Percentiles rank a stretch among this genome's conserved stretches.
Conservation (phyloP, 2,888 invertebrate species). For the Caenorhabditis afra region DNA sequence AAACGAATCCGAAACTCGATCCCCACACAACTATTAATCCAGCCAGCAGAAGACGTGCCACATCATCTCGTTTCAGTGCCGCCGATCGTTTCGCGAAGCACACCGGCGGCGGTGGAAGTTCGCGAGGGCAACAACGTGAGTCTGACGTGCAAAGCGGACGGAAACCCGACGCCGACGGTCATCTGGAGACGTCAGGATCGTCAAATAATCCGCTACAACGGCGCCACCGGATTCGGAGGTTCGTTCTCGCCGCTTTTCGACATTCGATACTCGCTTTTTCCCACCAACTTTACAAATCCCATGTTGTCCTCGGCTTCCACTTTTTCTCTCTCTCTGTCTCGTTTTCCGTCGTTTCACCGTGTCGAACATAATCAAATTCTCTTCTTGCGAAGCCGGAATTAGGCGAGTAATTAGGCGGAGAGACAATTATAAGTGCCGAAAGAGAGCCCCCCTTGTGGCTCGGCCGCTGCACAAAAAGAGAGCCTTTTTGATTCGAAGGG, state of each 20-base stretch:
- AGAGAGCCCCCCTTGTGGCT: constrained; percentile 24
- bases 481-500: constrained; percentile 22
- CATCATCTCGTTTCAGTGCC: constrained; percentile 86
- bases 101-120: constrained; percentile 93
- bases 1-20: no score
- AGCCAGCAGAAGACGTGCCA: no score
- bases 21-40: no score
- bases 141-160: constrained; percentile 78
- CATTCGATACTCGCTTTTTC: constrained; percentile 34
- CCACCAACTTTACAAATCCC: constrained; percentile 40
- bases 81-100: constrained; percentile 92
- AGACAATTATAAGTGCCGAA: constrained; percentile 53
- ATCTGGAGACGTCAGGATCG: constrained; percentile 79
- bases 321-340: background rate
- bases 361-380: constrained; percentile 42
- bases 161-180: constrained; percentile 78
- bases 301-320: constrained; percentile 1
- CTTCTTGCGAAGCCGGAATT: constrained; percentile 25
- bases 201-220: constrained; percentile 79
- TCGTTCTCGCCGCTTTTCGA: constrained; percentile 24
- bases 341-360: background rate
- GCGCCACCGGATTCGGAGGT: constrained; percentile 80
- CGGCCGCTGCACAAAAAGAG: background rate
- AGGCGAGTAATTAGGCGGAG: constrained; percentile 38
- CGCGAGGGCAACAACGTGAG: constrained; percentile 80